Evolutionary conservation across 2,888 invertebrate species (phyloP).

Genomic region (Cephus pulcher): DNA sequence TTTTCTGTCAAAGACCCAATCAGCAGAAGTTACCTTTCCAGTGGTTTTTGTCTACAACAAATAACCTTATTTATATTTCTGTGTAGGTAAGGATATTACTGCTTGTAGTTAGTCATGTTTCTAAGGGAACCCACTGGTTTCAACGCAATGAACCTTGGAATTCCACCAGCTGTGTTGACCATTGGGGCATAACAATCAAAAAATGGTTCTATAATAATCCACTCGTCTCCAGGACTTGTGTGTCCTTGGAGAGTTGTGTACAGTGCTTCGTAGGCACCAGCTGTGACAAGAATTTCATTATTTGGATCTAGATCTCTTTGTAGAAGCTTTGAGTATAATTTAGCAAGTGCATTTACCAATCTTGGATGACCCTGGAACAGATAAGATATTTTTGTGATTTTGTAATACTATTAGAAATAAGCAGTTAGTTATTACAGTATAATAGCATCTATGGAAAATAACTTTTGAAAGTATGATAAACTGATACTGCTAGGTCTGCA

Average conservation of each 20-base stretch:
- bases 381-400: not conserved
- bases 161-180: conserved; percentile 89
- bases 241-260: conserved; percentile 89
- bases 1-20: conserved; percentile 88
- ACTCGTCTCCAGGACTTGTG: conserved; percentile 88
- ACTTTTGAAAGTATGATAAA: not conserved
- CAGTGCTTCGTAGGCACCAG: conserved; percentile 95
- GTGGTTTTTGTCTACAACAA: conserved; percentile 65
- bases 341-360: conserved; percentile 84
- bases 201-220: conserved; percentile 97
- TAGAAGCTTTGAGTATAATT: conserved; percentile 85
- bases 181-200: conserved; percentile 99
- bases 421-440: conserved; percentile 18
- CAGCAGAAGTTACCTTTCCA: conserved; percentile 76
- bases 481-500: no score
- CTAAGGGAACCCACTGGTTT: conserved; percentile 74
- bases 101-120: not conserved
- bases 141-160: conserved; percentile 87
- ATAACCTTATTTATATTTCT: not conserved
- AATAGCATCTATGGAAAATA: conserved; percentile 13
- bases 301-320: conserved; percentile 83
- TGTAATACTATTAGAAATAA: conserved; percentile 2
- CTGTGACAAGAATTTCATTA: conserved; percentile 88
- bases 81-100: not conserved
- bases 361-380: conserved; percentile 87